A percentile compares a stretch with the other conserved stretches of the same genome.
Conservation (phyloP, 2,888 invertebrate species). For the Oscheius sp. region DNA sequence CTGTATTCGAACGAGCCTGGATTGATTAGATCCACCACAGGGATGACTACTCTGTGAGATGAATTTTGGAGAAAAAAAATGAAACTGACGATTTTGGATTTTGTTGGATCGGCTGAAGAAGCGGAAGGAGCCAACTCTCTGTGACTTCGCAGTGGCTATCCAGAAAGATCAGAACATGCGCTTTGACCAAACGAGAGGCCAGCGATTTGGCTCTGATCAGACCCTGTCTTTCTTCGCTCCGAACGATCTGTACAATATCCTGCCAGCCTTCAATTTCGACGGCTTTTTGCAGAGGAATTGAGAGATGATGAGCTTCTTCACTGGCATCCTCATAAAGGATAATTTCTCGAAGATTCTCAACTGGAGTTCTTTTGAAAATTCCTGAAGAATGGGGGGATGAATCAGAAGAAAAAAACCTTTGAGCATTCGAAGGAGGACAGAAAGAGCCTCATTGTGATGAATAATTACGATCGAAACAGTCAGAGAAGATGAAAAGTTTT, state of each 20-base stretch:
- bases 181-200: slow-evolving; percentile 89
- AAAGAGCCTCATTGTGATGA: slow-evolving; percentile 98
- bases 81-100: slow-evolving; percentile 41
- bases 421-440: slow-evolving; percentile 82
- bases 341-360: slow-evolving; percentile 65
- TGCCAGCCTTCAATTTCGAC: slow-evolving; percentile 46
- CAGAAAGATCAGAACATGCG: slow-evolving; percentile 90
- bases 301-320: slow-evolving; percentile 50
- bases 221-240: slow-evolving; percentile 52
- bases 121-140: slow-evolving; percentile 95
- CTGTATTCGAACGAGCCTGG: slow-evolving; percentile 88
- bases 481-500: background rate
- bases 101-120: slow-evolving; percentile 86
- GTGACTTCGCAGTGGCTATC: slow-evolving; percentile 95
- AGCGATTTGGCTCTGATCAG: slow-evolving; percentile 74
- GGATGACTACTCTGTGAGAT: slow-evolving; percentile 90
- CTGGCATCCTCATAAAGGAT: slow-evolving; percentile 70
- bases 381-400: slow-evolving; percentile 27
- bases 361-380: slow-evolving; percentile 56
- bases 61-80: background rate
- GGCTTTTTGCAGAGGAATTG: slow-evolving; percentile 51
- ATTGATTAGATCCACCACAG: slow-evolving; percentile 97
- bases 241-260: slow-evolving; percentile 41
- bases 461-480: slow-evolving; percentile 84
- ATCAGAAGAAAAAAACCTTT: slow-evolving; percentile 32